Conservation (phyloP, 2,888 invertebrate species). For the Tenthredo mesomela region DNA sequence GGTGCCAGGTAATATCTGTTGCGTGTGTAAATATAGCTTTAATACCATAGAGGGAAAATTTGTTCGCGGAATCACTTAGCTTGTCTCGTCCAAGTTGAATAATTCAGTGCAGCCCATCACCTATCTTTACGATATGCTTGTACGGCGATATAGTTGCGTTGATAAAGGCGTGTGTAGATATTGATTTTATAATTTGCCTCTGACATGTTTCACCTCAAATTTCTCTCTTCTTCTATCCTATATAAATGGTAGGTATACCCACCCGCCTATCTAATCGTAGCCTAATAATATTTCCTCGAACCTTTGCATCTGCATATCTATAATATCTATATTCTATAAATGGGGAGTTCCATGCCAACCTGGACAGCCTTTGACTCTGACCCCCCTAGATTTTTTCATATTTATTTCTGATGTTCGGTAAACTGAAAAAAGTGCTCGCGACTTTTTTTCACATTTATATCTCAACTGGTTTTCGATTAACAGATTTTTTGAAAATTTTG, state of each 20-base stretch:
- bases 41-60: conserved; percentile 1
- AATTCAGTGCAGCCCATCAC: conserved; percentile 26
- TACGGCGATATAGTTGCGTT: conserved; percentile 27
- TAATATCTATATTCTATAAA: too few species aligned
- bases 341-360: too few species aligned
- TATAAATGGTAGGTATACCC: not conserved
- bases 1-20: not conserved
- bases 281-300: not conserved
- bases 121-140: conserved; percentile 16
- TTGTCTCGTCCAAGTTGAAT: conserved; percentile 34
- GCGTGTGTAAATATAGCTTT: conserved; percentile 13
- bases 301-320: not conserved
- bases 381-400: too few species aligned
- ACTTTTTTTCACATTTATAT: too few species aligned
- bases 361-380: too few species aligned
- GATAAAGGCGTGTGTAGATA: conserved; percentile 24
- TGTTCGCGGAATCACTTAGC: conserved; percentile 43
- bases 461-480: too few species aligned
- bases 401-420: too few species aligned
- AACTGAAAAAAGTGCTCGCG: too few species aligned
- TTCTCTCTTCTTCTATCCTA: not conserved
- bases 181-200: conserved; percentile 27
- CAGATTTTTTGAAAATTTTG: too few species aligned
- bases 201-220: conserved; percentile 6
- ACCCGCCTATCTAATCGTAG: not conserved